Percentiles rank a stretch among this genome's conserved stretches.
phyloP scores from a whole-genome alignment of 2,113 vertebrate species.

The Fregata magnificens region DNA sequence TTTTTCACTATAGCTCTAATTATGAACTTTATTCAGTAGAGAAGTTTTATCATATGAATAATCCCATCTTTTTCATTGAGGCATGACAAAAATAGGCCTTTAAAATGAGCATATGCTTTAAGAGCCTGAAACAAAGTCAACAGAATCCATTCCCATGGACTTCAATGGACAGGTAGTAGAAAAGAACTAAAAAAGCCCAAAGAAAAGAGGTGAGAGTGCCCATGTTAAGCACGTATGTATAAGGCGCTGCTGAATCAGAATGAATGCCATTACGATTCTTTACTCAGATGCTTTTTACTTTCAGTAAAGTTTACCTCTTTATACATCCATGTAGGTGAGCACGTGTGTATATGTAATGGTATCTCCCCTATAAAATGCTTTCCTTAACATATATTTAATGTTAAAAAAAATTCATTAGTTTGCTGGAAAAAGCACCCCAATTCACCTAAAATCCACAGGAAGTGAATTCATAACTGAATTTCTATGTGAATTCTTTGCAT shows the following conservation, averaged over 20 bases:
- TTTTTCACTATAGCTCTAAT: not conserved
- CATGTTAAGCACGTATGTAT: fast-evolving
- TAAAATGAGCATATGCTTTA: not conserved
- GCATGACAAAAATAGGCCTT: not conserved
- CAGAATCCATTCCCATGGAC: not conserved
- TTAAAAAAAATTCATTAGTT: not conserved
- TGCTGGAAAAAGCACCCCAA: not conserved
- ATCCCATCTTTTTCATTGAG: not conserved
- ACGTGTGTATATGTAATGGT: not conserved
- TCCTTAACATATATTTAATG: not conserved
- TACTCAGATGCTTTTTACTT: not conserved
- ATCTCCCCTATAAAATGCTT: not conserved
- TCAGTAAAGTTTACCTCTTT: not conserved
- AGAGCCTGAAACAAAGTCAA: not conserved
- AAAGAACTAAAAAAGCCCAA: not conserved
- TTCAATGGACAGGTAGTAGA: not conserved
- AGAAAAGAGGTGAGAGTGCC: not conserved
- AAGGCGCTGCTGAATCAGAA: not conserved
- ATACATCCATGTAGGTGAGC: not conserved
- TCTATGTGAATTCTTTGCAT: not conserved
- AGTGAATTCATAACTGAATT: not conserved
- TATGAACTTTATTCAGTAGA: not conserved
- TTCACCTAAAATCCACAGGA: not conserved
- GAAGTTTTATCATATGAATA: not conserved
- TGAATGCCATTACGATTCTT: not conserved